phyloP scores from a whole-genome alignment of 1,140 invertebrate species.

The Eriosoma lanigerum region DNA sequence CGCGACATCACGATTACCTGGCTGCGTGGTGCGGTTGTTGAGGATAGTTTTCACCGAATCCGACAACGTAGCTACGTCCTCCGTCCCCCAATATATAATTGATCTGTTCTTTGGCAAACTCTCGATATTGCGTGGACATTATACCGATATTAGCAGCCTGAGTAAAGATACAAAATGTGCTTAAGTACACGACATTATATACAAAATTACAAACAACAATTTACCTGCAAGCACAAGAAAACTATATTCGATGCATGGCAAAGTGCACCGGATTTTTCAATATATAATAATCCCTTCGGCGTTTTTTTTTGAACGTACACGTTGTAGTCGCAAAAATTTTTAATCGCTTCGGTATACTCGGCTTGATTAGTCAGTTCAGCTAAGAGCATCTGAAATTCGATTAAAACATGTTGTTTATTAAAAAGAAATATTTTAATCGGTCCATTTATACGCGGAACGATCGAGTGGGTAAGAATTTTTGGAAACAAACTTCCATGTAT shows the following conservation, averaged over 20 bases:
- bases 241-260: slow-evolving; percentile 65
- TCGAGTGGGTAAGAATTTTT: too few relatives aligned
- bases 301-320: slow-evolving; percentile 60
- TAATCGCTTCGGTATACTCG: slow-evolving; percentile 60
- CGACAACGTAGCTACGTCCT: slow-evolving; percentile 68
- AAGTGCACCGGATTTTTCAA: slow-evolving; percentile 64
- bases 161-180: slow-evolving; percentile 50
- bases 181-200: background rate
- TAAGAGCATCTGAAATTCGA: slow-evolving; percentile 58
- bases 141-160: slow-evolving; percentile 60
- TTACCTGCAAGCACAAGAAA: slow-evolving; percentile 62
- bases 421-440: too few relatives aligned
- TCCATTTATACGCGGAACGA: too few relatives aligned
- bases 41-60: slow-evolving; percentile 66
- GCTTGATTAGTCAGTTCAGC: slow-evolving; percentile 60
- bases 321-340: slow-evolving; percentile 62
- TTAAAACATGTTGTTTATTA: too few relatives aligned
- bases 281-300: slow-evolving; percentile 64
- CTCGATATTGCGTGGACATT: slow-evolving; percentile 59
- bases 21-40: slow-evolving; percentile 62
- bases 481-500: too few relatives aligned
- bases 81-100: slow-evolving; percentile 66
- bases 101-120: slow-evolving; percentile 66
- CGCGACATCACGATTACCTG: too few relatives aligned
- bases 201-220: background rate